These are phyloP conservation scores for Drosophila ercepeae DNA, from an alignment of 1,140 invertebrate genomes.

Conservation along the genomic window DNA sequence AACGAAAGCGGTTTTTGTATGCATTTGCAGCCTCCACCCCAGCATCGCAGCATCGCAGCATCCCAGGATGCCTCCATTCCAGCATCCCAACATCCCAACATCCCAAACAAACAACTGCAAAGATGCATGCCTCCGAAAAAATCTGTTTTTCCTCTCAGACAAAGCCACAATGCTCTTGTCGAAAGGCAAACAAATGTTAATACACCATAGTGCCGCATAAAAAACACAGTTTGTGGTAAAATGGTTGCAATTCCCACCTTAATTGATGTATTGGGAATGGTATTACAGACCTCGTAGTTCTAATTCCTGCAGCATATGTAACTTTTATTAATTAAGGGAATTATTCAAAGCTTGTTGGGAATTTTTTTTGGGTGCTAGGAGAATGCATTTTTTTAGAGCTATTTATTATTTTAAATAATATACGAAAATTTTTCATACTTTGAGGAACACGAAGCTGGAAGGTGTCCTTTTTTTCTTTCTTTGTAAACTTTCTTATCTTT, in stretches of 20 bases:
- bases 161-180: neutral
- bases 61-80: neutral
- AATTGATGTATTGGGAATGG: neutral
- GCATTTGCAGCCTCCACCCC: constrained; percentile 58
- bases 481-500: too few relatives aligned
- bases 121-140: neutral
- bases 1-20: constrained; percentile 80
- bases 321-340: neutral
- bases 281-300: neutral
- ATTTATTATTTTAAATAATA: too few relatives aligned
- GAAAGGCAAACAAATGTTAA: neutral
- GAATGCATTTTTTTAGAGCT: too few relatives aligned
- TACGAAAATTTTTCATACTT: too few relatives aligned
- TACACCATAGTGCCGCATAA: neutral
- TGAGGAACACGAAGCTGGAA: too few relatives aligned
- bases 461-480: too few relatives aligned
- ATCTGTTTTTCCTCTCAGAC: neutral
- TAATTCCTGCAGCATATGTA: neutral
- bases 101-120: constrained; percentile 1
- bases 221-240: neutral
- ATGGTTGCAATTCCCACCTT: neutral
- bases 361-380: too few relatives aligned
- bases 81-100: neutral
- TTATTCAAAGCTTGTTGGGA: too few relatives aligned
- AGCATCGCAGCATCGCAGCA: neutral